Conservation (phyloP, 92 coral and sea anemone genomes). For the Bergia puertoricense region DNA sequence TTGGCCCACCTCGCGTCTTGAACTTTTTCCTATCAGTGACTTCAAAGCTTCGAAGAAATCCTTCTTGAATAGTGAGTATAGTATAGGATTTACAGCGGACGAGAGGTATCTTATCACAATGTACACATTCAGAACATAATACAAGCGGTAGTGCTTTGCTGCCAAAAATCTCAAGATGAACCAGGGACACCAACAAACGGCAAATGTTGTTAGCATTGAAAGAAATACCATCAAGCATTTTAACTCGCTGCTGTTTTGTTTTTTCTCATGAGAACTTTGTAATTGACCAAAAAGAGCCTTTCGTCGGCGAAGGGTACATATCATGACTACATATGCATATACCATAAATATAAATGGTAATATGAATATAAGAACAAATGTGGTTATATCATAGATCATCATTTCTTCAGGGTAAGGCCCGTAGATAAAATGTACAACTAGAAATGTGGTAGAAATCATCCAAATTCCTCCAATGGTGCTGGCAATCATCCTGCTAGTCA, state of each 20-base stretch:
- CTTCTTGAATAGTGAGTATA: slow-evolving; percentile 37
- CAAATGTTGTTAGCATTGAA: slow-evolving; percentile 8
- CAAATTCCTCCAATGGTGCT: slow-evolving; percentile 23
- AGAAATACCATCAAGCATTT: slow-evolving; percentile 13
- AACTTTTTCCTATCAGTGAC: background rate
- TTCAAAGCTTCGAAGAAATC: slow-evolving; percentile 31
- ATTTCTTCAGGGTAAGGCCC: background rate
- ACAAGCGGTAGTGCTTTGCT: background rate
- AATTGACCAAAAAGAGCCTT: background rate
- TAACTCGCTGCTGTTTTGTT: background rate
- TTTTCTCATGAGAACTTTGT: background rate
- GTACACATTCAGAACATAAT: background rate
- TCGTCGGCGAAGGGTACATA: slow-evolving; percentile 5
- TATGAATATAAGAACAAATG: background rate
- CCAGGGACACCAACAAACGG: slow-evolving; percentile 40
- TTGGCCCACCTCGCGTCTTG: background rate
- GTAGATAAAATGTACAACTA: background rate
- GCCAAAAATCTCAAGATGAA: slow-evolving; percentile 2
- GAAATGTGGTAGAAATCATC: background rate
- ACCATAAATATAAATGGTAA: slow-evolving; percentile 14
- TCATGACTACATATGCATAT: slow-evolving; percentile 23
- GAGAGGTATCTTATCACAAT: slow-evolving; percentile 19
- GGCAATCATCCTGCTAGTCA: background rate
- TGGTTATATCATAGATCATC: background rate
- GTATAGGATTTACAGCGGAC: slow-evolving; percentile 30